Base-by-base conservation (phyloP, 2,113 vertebrate genomes). In the Lophotis ruficrista region DNA sequence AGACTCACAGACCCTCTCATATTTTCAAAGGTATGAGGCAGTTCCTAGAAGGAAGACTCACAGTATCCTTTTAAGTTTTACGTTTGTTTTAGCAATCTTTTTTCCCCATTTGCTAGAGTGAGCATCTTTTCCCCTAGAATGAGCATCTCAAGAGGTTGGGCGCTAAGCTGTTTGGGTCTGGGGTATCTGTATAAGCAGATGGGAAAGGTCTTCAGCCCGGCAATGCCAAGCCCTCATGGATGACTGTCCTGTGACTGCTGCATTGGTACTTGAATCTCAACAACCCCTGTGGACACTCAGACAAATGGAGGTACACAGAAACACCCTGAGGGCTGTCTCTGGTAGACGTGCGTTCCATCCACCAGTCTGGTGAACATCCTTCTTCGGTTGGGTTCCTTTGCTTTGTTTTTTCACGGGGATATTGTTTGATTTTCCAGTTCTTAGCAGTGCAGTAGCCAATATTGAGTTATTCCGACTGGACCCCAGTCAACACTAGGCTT, bases 401-500 rank as follows among this genome's bases (percentile, higher is more conserved):
- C 83, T 95, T 93, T 58, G 84, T 68, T 89, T 93, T 66, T 73
- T 92, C 41, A 73, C 7, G 30, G 70, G 83, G 80, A 35, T 83
- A 16, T 62, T 7, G 65, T 78, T 87, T 79, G 90, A 61, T 84
- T 94, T 93, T 87, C 94, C 90, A 83, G 78, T 91, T 94, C 90
- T 94, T 96, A 95, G 96, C 94, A 60, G 93, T 91, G 93, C 96
- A 81, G 88, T 93, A 95, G 92, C 87, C 82, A 86, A 95, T 93
- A 88, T 50, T 93, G 83, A 96, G 94, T 95, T 95, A 83, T 57
- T 93, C 87, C 2, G 37, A 84, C 90, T 95, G 92, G 84, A 96
- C 79, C 94, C 48, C 94, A 93, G 92, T 92, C 93, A 93, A 90
- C 90, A 92, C 82, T 95, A 97, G 95, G 95, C 94, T 97, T 96